Evolutionary conservation across 1,140 invertebrate genomes (phyloP).

Genomic region (Phthorimaea operculella): DNA sequence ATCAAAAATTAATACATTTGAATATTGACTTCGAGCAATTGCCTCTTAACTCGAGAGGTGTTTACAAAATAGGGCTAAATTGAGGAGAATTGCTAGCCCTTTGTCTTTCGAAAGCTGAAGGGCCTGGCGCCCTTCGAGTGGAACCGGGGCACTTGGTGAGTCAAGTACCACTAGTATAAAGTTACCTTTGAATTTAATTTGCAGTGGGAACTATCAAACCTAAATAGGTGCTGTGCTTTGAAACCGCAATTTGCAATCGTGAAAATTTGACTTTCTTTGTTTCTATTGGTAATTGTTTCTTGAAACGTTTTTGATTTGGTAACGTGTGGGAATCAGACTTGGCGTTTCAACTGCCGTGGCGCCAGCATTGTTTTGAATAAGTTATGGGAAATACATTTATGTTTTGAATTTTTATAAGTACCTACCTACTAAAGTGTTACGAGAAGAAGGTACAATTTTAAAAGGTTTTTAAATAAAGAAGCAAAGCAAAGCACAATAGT

Average conservation of each 20-base stretch:
- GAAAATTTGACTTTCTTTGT: background rate
- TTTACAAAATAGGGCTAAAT: constrained; percentile 57
- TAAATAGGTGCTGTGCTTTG: background rate
- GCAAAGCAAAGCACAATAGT: too few relatives aligned
- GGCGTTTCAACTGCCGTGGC: background rate
- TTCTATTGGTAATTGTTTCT: background rate
- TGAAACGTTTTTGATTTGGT: background rate
- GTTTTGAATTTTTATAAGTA: background rate
- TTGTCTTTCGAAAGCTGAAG: constrained; percentile 39
- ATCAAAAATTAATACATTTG: constrained; percentile 23
- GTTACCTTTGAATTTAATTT: background rate
- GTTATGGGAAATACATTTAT: background rate
- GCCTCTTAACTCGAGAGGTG: constrained; percentile 30
- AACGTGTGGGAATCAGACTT: constrained; percentile 25
- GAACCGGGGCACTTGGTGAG: background rate
- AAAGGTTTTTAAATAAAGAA: too few relatives aligned
- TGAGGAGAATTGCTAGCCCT: constrained; percentile 25
- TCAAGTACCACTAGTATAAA: background rate
- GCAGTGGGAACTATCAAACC: too few relatives aligned
- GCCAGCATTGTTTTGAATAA: background rate
- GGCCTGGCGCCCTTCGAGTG: constrained; percentile 1
- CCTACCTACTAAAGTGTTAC: too few relatives aligned
- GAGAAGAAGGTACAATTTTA: too few relatives aligned
- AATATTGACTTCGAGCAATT: constrained; percentile 30
- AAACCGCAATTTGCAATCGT: background rate